Conservation (phyloP, 2,888 invertebrate genomes). For the Neoaliturus tenellus region DNA sequence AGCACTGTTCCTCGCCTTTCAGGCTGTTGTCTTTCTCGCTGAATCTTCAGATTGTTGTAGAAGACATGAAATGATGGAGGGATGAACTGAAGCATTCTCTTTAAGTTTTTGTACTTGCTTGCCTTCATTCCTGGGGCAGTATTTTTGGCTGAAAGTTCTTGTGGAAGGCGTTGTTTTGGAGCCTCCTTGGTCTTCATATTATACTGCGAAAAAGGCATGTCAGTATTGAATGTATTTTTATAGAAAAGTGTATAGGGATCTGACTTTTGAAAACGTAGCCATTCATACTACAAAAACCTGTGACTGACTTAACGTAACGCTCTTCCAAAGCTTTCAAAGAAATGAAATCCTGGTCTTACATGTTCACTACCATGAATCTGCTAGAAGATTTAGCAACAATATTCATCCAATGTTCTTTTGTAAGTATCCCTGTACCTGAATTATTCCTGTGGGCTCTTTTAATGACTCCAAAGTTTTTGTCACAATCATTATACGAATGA, state of each 20-base stretch:
- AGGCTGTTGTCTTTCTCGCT: too few species aligned
- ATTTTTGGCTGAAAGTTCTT: background rate
- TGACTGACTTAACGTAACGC: background rate
- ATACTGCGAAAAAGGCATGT: conserved; percentile 16
- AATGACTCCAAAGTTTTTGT: conserved; percentile 51
- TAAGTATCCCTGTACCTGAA: background rate
- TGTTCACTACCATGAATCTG: background rate
- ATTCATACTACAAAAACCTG: background rate
- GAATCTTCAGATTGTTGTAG: background rate
- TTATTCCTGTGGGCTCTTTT: background rate
- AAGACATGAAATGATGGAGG: conserved; percentile 32
- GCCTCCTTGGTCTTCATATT: conserved; percentile 4
- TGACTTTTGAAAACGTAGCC: conserved; percentile 8
- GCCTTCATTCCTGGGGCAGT: background rate
- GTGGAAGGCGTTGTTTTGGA: background rate
- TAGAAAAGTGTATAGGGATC: conserved; percentile 39
- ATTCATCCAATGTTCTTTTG: background rate
- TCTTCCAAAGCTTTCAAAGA: background rate
- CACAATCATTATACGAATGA: conserved; percentile 60
- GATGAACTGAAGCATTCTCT: conserved; percentile 16
- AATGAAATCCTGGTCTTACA: conserved; percentile 20
- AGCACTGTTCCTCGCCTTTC: too few species aligned
- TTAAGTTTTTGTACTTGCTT: conserved; percentile 39
- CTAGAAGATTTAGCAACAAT: background rate
- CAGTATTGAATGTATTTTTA: conserved; percentile 32